Evolutionary conservation across 2,113 vertebrate genomes (phyloP).

Genomic region (Polypterus bichir): DNA sequence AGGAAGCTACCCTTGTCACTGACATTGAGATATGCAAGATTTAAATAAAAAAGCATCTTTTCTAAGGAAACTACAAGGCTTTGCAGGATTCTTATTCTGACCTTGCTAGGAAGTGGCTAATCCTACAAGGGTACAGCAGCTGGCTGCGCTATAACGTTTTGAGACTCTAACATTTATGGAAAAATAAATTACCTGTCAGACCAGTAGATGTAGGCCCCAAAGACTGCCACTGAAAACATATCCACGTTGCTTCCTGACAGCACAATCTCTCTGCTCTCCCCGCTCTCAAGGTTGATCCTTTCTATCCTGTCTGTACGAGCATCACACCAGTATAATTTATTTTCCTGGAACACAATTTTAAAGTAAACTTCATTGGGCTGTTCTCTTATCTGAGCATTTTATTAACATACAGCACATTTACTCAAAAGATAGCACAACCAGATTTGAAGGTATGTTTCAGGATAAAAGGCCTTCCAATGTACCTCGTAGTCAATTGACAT

Average conservation of each 20-base stretch:
- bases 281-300: slow-evolving; percentile 96
- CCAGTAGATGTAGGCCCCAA: slow-evolving; percentile 98
- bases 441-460: slow-evolving; percentile 16
- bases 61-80: slow-evolving; percentile 26
- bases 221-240: slow-evolving; percentile 94
- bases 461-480: slow-evolving; percentile 19
- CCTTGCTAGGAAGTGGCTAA: slow-evolving; percentile 50
- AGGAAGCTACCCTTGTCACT: slow-evolving; percentile 27
- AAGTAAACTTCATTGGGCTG: slow-evolving; percentile 45
- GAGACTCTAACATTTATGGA: slow-evolving; percentile 61
- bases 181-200: slow-evolving; percentile 99
- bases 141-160: slow-evolving; percentile 47
- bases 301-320: slow-evolving; percentile 98
- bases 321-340: slow-evolving; percentile 98
- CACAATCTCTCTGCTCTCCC: slow-evolving; percentile 85
- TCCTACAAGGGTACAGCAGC: slow-evolving; percentile 53
- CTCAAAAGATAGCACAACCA: slow-evolving; percentile 23
- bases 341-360: slow-evolving; percentile 81
- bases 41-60: slow-evolving; percentile 36
- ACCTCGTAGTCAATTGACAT: slow-evolving; percentile 97
- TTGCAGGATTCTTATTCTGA: slow-evolving; percentile 34
- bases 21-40: slow-evolving; percentile 29
- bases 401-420: slow-evolving; percentile 31
- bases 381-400: slow-evolving; percentile 31
- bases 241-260: slow-evolving; percentile 93